Base-by-base conservation (phyloP, 2,888 invertebrate species). In the Tryphoninae sp. region DNA sequence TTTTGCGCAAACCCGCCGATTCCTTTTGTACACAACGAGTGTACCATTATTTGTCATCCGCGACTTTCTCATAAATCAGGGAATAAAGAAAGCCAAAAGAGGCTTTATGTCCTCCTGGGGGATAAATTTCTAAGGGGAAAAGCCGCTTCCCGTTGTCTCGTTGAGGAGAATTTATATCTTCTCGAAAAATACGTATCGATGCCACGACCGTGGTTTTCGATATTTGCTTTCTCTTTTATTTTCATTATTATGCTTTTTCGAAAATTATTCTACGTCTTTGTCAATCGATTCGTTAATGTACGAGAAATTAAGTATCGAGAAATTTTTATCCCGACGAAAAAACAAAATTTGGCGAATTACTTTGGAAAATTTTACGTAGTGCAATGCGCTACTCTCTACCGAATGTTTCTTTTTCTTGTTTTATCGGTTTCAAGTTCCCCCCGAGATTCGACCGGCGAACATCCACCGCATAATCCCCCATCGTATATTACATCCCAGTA, bases 61-160 rank as follows among this genome's bases (percentile, higher is more conserved):
- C n/a, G 26, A 13, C 19, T 33, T 62, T 64, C 45, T 62, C 74
- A 55, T 65, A 65, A 65, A 65, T 74, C 58, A 65, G 65, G n/a
- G 40, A 22, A 40, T 6, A 53, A 53, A 64, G 13, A 64, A 53
- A 62, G 11, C 11, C 16, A 64, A 64, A 64, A n/a, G 33, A 55
- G 2, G 19, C 55, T 19, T 55, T 55, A 6, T 16, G 49, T 59
- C 42, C 22, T 58, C 51, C 49, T 23, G 11, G 40, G 55, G 55
- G 13, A 13, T 51, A 61, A 33, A 22, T 58, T 9, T 58, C 3
- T 33, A 33, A 4, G 33, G 33, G 33, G 33, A 33, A 33, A 33
- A 45, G 45, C 45, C 45, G 45, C 45, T 55, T 45, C 13, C 13
- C 45, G 11, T 13, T 45, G 13, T 45, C 45, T 45, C 45, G 45